These are phyloP conservation scores for Zoanthus sociatus DNA, from an alignment of 92 coral and sea anemone species.

Conservation along the genomic window DNA sequence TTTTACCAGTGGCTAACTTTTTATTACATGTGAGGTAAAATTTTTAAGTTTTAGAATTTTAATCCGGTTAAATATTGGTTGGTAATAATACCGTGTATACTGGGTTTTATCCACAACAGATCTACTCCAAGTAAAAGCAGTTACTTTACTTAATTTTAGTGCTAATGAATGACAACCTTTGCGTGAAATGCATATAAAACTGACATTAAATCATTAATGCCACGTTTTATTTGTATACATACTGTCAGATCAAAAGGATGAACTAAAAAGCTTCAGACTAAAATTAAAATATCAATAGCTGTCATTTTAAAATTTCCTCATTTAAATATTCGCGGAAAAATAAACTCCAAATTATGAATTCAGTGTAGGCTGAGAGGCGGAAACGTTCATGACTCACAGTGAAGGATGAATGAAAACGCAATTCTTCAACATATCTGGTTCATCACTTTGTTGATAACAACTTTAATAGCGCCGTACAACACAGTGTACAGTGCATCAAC, in stretches of 20 bases:
- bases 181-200: background rate
- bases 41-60: too few species aligned
- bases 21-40: too few species aligned
- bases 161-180: too few species aligned
- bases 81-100: too few species aligned
- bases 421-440: background rate
- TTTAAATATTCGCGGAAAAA: background rate
- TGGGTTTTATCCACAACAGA: too few species aligned
- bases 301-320: background rate
- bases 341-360: background rate
- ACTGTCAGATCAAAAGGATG: background rate
- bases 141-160: too few species aligned
- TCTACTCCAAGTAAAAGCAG: too few species aligned
- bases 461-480: background rate
- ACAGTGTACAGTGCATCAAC: slow-evolving; percentile 52
- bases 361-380: background rate
- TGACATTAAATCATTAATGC: background rate
- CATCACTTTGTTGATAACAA: background rate
- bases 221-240: background rate
- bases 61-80: too few species aligned
- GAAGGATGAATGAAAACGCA: background rate
- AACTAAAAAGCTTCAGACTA: background rate
- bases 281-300: background rate
- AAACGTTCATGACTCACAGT: background rate
- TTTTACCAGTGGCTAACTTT: too few species aligned